Evolutionary conservation across 1,140 invertebrate genomes (phyloP).

Genomic region (Aphis craccivora): DNA sequence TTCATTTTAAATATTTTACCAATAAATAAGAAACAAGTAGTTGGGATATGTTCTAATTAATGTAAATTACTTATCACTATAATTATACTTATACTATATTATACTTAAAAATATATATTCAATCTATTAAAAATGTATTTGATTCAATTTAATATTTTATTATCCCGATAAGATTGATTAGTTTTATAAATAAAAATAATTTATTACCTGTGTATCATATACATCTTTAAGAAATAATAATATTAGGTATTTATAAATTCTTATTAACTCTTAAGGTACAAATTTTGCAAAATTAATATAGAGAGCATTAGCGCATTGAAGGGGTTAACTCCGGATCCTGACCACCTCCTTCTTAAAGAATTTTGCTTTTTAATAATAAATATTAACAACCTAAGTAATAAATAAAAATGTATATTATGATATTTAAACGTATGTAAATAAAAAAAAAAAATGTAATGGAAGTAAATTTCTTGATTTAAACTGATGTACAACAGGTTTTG

Average conservation of each 20-base stretch:
- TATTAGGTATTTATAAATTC: neutral
- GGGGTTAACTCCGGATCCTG: neutral
- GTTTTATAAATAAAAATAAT: neutral
- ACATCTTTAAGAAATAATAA: neutral
- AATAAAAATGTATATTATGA: constrained; percentile 4
- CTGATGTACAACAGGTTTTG: neutral
- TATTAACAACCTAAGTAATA: neutral
- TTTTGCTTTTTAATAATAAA: neutral
- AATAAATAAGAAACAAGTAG: neutral
- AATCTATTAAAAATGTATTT: neutral
- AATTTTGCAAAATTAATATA: neutral
- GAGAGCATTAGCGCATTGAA: neutral
- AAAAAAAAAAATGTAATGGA: too few species aligned
- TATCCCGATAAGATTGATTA: neutral
- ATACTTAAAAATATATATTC: neutral
- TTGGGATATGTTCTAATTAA: neutral
- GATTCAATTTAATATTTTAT: neutral
- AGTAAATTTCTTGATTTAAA: neutral
- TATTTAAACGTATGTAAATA: neutral
- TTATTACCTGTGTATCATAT: neutral
- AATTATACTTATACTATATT: neutral
- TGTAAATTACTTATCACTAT: neutral
- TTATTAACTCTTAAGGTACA: neutral
- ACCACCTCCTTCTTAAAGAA: neutral
- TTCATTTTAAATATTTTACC: neutral